Percentiles rank a stretch among this genome's conserved stretches.
phyloP scores from a whole-genome alignment of 2,888 invertebrate species.

The Phlogophora meticulosa region DNA sequence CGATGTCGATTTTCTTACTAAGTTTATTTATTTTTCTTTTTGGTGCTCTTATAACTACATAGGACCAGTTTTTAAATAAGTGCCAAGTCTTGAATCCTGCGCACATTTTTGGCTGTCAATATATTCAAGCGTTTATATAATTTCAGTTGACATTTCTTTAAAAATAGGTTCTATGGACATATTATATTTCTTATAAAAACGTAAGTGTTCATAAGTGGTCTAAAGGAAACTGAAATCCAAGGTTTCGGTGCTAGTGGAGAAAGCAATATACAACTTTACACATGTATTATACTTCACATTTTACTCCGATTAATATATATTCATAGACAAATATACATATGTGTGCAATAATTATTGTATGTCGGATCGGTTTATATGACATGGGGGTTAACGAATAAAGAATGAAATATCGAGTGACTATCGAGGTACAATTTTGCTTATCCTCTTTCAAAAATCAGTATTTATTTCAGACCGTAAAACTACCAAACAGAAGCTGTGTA shows the following conservation, averaged over 20 bases:
- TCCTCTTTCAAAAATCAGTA: neutral
- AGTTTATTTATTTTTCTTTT: slow-evolving; percentile 49
- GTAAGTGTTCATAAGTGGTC: slow-evolving; percentile 88
- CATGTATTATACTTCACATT: slow-evolving; percentile 65
- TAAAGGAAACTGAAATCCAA: slow-evolving; percentile 80
- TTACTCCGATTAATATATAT: slow-evolving; percentile 60
- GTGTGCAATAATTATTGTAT: slow-evolving; percentile 63
- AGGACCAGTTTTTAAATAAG: slow-evolving; percentile 39
- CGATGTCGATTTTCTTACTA: slow-evolving; percentile 52
- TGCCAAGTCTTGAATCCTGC: neutral
- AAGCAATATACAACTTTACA: slow-evolving; percentile 73
- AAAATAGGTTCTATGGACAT: slow-evolving; percentile 42
- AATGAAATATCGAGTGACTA: no score
- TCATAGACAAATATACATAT: slow-evolving; percentile 63
- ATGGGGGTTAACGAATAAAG: neutral
- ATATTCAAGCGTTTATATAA: neutral
- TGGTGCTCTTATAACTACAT: slow-evolving; percentile 48
- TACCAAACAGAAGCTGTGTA: no score
- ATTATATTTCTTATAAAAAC: slow-evolving; percentile 71
- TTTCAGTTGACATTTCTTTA: slow-evolving; percentile 8
- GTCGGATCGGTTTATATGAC: slow-evolving; percentile 23
- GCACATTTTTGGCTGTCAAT: slow-evolving; percentile 1
- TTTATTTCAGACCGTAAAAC: no score
- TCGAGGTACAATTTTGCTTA: no score
- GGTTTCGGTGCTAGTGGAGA: slow-evolving; percentile 84